Base-by-base conservation (phyloP, 2,113 vertebrate genomes). In the Montifringilla adamsi region DNA sequence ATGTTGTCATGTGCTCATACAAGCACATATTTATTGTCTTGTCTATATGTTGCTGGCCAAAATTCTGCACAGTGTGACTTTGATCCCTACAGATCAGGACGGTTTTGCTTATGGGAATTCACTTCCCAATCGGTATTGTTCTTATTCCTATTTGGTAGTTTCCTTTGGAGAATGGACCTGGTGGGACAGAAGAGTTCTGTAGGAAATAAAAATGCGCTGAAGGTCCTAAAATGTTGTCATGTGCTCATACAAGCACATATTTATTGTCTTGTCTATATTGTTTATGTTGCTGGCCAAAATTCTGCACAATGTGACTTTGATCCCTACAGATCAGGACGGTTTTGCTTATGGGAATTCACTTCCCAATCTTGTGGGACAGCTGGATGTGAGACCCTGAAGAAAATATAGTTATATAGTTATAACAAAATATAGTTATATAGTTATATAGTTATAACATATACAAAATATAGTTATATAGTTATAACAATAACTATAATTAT, bases 231-330 rank as follows among this genome's bases (percentile, higher is more conserved):
- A 56, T n/a, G 22, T 21, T 53, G 23, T 3, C 8, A 27, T 27
- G 31, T 15, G 3, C 30, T 84, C 9, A 10, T 7, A 1, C 2
- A 7, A 63, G 6, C 3, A 15, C 4, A 21, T 2, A 6, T 4
- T 4, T 37, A 21, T 73, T 53, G 64, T 39, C 46, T 56, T 35
- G 4, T 39, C 11, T 58, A 0, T 41, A 4, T 53, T n/a, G n/a
- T n/a, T n/a, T n/a, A n/a, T n/a, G 18, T 4, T 24, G 1, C 41
- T 60, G 19, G 35, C 21, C 18, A 10, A 22, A n/a, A 53, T 24
- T 33, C 50, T 35, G 21, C n/a, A 2, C 4, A 19, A 21, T 8
- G 2, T 22, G 13, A 6, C 13, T 84, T 8, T 47, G 22, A 17
- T 22, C 62, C 41, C 16, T 11, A 8, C 8, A 50, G 18, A 31